Conservation (phyloP, 92 coral and sea anemone genomes). For the Isaurus tuberculatus region DNA sequence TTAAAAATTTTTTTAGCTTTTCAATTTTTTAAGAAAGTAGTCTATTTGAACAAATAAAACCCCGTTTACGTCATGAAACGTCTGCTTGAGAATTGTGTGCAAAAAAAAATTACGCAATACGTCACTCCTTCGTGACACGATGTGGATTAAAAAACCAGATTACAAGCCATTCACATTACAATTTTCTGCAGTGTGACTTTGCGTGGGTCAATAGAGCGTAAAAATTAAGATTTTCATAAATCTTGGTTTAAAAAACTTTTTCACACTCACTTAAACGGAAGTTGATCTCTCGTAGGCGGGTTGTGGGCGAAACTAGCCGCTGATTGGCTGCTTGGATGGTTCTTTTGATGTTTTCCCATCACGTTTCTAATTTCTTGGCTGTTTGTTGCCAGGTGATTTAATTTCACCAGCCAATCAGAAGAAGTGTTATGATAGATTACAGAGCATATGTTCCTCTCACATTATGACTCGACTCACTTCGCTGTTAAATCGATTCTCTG, state of each 20-base stretch:
- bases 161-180: neutral
- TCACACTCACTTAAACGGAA: conserved; percentile 33
- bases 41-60: neutral
- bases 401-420: conserved; percentile 79
- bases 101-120: conserved; percentile 6
- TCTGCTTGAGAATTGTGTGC: neutral
- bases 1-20: no score
- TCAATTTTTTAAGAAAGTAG: no score
- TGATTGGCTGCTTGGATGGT: conserved; percentile 55
- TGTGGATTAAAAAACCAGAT: neutral
- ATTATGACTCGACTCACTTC: conserved; percentile 56
- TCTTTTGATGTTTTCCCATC: conserved; percentile 59
- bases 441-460: conserved; percentile 63
- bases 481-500: conserved; percentile 53
- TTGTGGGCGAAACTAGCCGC: conserved; percentile 62
- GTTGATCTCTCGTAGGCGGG: conserved; percentile 60
- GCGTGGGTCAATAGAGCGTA: neutral
- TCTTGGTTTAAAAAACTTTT: neutral
- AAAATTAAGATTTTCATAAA: neutral
- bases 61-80: conserved; percentile 13
- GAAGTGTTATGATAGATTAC: conserved; percentile 49
- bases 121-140: neutral
- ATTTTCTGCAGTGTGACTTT: neutral
- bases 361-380: conserved; percentile 45
- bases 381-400: conserved; percentile 84